Percentiles rank a stretch among this genome's conserved stretches.
Conservation (phyloP, 2,888 invertebrate species). For the Digitonthophagus gazella region DNA sequence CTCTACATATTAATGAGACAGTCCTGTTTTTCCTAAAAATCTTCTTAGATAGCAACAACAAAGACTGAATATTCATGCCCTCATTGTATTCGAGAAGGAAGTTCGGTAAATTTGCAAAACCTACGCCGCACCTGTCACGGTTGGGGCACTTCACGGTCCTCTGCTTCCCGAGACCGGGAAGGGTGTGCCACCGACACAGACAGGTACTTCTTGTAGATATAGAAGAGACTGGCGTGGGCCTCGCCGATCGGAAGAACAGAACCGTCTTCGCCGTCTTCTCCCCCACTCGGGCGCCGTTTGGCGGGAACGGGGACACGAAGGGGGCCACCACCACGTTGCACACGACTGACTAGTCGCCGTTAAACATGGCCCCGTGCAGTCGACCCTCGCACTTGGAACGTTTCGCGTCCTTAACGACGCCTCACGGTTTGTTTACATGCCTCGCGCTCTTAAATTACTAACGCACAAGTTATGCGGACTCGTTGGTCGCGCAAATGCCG, state of each 20-base stretch:
- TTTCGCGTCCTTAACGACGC: neutral
- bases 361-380: constrained; percentile 12
- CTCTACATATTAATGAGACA: too few relatives aligned
- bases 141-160: too few relatives aligned
- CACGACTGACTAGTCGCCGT: neutral
- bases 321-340: constrained; percentile 1
- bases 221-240: neutral
- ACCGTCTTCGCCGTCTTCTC: constrained; percentile 18
- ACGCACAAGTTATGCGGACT: constrained; percentile 29
- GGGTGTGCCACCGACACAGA: neutral
- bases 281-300: constrained; percentile 3
- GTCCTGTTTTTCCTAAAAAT: too few relatives aligned
- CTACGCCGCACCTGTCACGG: neutral
- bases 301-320: constrained; percentile 40
- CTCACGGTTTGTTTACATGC: constrained; percentile 12
- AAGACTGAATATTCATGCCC: neutral
- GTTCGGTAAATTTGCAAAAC: neutral
- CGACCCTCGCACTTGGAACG: neutral
- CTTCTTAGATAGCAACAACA: too few relatives aligned
- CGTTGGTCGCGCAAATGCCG: constrained; percentile 33
- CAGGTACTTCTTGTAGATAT: neutral
- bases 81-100: neutral
- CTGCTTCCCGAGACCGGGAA: neutral
- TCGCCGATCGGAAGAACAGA: constrained; percentile 14
- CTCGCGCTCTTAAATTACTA: neutral